These are phyloP conservation scores for Riparia riparia DNA, from an alignment of 2,113 vertebrate species.

Conservation along the genomic window DNA sequence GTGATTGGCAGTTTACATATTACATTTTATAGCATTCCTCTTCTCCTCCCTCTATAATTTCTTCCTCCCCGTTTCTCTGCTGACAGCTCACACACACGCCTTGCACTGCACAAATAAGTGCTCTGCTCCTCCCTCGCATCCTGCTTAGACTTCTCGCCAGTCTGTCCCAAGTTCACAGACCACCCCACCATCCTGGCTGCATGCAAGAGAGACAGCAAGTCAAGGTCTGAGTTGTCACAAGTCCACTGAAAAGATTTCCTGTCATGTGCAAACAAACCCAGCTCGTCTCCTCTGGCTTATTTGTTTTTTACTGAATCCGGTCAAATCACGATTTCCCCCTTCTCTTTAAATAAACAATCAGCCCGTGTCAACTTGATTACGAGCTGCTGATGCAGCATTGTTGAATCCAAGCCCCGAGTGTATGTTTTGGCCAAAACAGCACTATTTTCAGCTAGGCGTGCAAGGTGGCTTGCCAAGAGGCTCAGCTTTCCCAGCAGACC, in stretches of 20 bases:
- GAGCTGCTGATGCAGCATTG: constrained; percentile 49
- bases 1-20: constrained; percentile 36
- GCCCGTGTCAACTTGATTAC: constrained; percentile 37
- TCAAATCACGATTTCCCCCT: background rate
- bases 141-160: background rate
- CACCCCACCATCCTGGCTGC: background rate
- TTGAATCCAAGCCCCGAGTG: constrained; percentile 45
- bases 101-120: background rate
- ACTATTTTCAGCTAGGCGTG: constrained; percentile 12
- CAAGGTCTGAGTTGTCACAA: background rate
- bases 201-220: background rate
- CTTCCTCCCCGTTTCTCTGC: constrained; percentile 1
- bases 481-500: background rate
- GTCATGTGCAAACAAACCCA: background rate
- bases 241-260: background rate
- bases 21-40: constrained; percentile 38
- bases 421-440: constrained; percentile 53
- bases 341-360: constrained; percentile 45
- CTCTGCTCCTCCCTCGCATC: constrained; percentile 3
- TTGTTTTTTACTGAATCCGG: constrained; percentile 10
- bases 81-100: background rate
- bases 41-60: constrained; percentile 16
- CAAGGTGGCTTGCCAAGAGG: constrained; percentile 29
- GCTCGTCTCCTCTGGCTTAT: background rate
- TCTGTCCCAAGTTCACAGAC: background rate